Percentiles rank a stretch among this genome's conserved stretches.
These are phyloP conservation scores for Neotoxoptera formosana DNA, from an alignment of 1,140 invertebrate genomes.

Conservation along the genomic window DNA sequence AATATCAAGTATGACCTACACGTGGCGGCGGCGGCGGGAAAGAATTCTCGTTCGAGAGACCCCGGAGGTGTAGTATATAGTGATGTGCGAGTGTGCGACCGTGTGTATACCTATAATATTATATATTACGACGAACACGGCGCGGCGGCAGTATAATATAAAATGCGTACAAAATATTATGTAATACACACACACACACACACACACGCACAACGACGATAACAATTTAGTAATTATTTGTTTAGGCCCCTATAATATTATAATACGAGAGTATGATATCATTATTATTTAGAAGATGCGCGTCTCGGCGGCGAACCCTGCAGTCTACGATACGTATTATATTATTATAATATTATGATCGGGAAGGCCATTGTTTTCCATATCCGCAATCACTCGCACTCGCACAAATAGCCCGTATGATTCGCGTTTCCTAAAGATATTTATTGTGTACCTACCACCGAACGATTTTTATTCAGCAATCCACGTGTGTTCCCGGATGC, in stretches of 20 bases:
- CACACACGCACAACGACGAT: neutral
- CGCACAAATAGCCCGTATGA: conserved; percentile 36
- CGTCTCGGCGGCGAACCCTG: neutral
- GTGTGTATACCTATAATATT: too few relatives aligned
- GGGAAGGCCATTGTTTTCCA: neutral
- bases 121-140: neutral
- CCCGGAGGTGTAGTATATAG: conserved; percentile 4
- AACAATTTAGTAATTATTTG: conserved; percentile 46
- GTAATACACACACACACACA: neutral
- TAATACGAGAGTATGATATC: neutral
- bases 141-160: neutral
- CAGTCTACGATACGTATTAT: neutral
- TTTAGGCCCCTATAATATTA: conserved; percentile 24
- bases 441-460: neutral
- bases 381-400: neutral
- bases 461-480: neutral
- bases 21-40: neutral
- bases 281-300: neutral
- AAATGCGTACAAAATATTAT: neutral
- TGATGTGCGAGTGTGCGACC: neutral
- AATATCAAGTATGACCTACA: neutral
- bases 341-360: neutral
- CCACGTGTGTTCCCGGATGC: neutral
- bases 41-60: conserved; percentile 24
- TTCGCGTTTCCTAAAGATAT: conserved; percentile 3